Percentiles rank a stretch among this genome's conserved stretches.
These are phyloP conservation scores for Trissolcus japonicus DNA, from an alignment of 2,888 invertebrate species.

Conservation along the genomic window DNA sequence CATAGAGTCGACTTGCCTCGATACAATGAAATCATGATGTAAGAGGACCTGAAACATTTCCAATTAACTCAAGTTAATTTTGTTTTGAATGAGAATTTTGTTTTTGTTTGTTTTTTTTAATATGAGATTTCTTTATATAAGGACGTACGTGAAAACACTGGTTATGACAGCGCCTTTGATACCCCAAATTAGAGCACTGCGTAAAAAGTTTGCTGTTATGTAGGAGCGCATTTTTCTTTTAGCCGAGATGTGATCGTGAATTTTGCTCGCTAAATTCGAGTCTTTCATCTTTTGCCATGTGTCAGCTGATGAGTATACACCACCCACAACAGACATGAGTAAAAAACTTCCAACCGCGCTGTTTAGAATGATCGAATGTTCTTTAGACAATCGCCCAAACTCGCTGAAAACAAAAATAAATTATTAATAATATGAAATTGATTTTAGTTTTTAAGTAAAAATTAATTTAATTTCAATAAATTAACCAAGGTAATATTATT, in stretches of 20 bases:
- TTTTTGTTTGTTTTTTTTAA: no score
- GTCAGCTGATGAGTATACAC: background rate
- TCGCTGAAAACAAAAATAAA: conserved; percentile 15
- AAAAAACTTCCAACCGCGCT: conserved; percentile 2
- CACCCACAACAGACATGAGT: conserved; percentile 3
- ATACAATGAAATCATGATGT: conserved; percentile 14
- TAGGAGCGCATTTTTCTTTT: background rate
- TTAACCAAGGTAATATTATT: no score
- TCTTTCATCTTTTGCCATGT: background rate
- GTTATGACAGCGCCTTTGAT: background rate
- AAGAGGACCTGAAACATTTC: conserved; percentile 5
- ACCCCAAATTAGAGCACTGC: background rate
- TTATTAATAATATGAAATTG: background rate
- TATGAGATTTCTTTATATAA: no score
- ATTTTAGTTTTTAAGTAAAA: background rate
- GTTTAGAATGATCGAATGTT: background rate
- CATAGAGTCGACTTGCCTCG: conserved; percentile 30
- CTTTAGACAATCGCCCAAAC: background rate
- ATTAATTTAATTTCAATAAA: no score
- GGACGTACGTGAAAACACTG: conserved; percentile 14
- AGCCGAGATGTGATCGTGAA: background rate
- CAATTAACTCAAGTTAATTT: background rate
- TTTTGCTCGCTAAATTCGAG: conserved; percentile 14
- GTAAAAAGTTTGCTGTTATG: background rate
- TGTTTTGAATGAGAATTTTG: background rate